phyloP scores from a whole-genome alignment of 2,113 vertebrate genomes.

The Bucco capensis region DNA sequence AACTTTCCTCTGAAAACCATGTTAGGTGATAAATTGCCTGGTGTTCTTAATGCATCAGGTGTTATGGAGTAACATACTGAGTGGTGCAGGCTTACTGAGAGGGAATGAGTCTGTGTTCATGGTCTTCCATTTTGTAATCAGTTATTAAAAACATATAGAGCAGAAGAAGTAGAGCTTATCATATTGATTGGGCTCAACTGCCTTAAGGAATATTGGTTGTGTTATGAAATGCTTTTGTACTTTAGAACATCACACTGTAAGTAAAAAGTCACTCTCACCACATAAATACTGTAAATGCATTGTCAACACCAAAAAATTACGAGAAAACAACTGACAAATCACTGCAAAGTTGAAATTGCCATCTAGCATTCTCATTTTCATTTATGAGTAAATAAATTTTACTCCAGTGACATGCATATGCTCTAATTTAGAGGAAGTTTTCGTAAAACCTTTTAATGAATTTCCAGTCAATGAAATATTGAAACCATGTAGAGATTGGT shows the following conservation, averaged over 20 bases:
- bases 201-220: neutral
- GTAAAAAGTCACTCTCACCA: neutral
- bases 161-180: neutral
- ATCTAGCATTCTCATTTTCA: neutral
- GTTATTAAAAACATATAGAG: neutral
- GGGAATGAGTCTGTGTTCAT: neutral
- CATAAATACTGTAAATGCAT: neutral
- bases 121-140: neutral
- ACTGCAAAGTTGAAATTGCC: neutral
- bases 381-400: neutral
- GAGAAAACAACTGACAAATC: neutral
- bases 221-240: neutral
- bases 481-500: neutral
- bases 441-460: neutral
- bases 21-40: neutral
- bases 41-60: neutral
- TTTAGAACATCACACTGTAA: neutral
- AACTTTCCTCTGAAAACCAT: neutral
- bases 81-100: neutral
- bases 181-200: neutral
- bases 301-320: neutral
- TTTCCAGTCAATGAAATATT: constrained; percentile 1
- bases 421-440: neutral
- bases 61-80: neutral
- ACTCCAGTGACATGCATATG: neutral